phyloP scores from a whole-genome alignment of 2,113 vertebrate genomes.

The Genyomyrus donnyi region DNA sequence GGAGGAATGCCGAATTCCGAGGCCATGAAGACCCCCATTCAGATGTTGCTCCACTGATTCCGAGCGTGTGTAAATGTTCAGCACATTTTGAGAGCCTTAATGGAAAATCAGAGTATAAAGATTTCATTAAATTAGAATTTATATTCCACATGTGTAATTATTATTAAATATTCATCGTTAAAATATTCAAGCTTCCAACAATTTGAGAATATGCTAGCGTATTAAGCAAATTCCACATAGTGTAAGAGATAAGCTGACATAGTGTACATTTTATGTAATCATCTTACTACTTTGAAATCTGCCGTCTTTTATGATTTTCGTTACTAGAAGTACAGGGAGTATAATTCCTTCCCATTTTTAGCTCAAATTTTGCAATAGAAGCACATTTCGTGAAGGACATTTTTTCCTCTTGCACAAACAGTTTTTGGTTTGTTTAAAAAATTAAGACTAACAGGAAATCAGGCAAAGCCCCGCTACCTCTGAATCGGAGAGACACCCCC shows the following conservation, averaged over 20 bases:
- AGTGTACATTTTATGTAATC: neutral
- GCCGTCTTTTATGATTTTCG: neutral
- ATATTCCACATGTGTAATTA: conserved; percentile 1
- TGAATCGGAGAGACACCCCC: neutral
- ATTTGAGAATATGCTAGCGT: neutral
- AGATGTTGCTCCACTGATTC: neutral
- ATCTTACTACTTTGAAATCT: conserved; percentile 12
- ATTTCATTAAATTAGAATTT: conserved; percentile 6
- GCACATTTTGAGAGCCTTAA: neutral
- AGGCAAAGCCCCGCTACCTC: neutral
- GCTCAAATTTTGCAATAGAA: neutral
- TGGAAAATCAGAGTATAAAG: neutral
- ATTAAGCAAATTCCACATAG: conserved; percentile 4
- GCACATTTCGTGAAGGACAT: neutral
- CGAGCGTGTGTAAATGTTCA: neutral
- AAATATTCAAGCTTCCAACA: conserved; percentile 2
- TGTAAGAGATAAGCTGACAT: neutral
- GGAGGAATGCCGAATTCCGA: neutral
- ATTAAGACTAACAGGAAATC: neutral
- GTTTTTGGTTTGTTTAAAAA: neutral
- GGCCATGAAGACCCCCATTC: neutral
- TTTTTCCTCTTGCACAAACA: neutral
- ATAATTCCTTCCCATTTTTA: neutral
- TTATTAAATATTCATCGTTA: conserved; percentile 5
- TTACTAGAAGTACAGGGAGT: neutral